Base-by-base conservation (phyloP, 2,797 vertebrate species). In the Falco berigora region DNA sequence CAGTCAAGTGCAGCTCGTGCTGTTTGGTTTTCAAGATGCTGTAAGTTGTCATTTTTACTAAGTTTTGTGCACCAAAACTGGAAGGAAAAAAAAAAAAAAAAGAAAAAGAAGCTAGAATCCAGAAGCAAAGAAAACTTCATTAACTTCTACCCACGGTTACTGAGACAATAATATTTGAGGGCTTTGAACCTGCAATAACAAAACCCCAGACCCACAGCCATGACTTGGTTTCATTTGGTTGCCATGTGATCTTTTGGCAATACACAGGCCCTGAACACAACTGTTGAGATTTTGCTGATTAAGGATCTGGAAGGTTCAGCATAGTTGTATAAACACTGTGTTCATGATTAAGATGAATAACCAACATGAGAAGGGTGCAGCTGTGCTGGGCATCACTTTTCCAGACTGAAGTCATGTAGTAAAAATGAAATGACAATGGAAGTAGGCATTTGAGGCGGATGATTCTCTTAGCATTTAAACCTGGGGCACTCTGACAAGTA, bases 11-110 rank as follows among this genome's bases (percentile, higher is more conserved):
- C 99, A 99, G 96, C 98, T 99, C 15, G 98, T 99, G 73, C 98
- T 99, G 69, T 99, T 99, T n/a, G 98, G 99, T 92, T 99, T 99
- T 96, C 99, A 99, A 96, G 99, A 99, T 59, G 99, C 99, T 66
- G 99, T 99, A 95, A 99, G 99, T 99, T 73, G 20, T 62, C 16
- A 17, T 18, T 73, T 79, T 80, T 81, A 7, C 2, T 19, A 49
- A 56, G 59, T 40, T 80, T 56, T 14, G 14, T 50, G 14, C 7
- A 24, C 18, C 18, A 42, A 55, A 92, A 71, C 42, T 81, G n/a
- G 34, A 6, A 14, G 38, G 38, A 38, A 25, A 59, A 25, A 44
- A 49, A 46, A 73, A 56, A 38, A 7, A 3, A 32, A 44, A 15
- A 13, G 40, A 3, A 32, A 44, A 15, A 13, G 40, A 77, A 84